Conservation (phyloP, 2,888 invertebrate genomes). For the Abscondita cerata region DNA sequence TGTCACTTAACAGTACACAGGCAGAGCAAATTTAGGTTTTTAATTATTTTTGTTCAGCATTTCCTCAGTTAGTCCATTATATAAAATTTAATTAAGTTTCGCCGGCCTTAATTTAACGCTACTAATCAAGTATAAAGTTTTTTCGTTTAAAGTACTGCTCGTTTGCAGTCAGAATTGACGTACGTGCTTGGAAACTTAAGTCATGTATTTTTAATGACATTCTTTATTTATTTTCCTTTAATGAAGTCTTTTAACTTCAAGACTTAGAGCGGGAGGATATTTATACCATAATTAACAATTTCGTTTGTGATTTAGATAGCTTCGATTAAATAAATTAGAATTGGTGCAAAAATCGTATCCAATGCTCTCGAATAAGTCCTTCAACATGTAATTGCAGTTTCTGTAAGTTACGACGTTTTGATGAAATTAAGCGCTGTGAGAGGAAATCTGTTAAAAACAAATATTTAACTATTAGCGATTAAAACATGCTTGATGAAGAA, state of each 20-base stretch:
- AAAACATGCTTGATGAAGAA: not conserved
- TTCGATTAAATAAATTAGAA: too few relatives aligned
- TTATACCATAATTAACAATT: too few relatives aligned
- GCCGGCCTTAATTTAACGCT: constrained; percentile 62
- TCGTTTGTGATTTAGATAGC: too few relatives aligned
- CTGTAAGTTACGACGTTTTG: too few relatives aligned
- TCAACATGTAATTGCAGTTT: too few relatives aligned
- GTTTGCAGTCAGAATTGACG: constrained; percentile 57
- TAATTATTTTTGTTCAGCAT: constrained; percentile 63
- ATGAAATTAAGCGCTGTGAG: too few relatives aligned
- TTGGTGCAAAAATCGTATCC: too few relatives aligned
- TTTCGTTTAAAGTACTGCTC: constrained; percentile 55
- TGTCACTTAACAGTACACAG: constrained; percentile 60
- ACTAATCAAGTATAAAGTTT: constrained; percentile 62
- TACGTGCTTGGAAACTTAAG: constrained; percentile 57
- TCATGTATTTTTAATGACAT: constrained; percentile 55
- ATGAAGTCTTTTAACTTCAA: constrained; percentile 27
- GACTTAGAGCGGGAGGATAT: too few relatives aligned
- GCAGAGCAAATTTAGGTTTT: constrained; percentile 60
- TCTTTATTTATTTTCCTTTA: constrained; percentile 40
- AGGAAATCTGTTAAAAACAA: too few relatives aligned
- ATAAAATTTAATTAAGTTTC: constrained; percentile 63
- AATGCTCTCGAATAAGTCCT: too few relatives aligned
- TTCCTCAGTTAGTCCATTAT: constrained; percentile 63
- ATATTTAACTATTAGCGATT: too few relatives aligned